Base-by-base conservation (phyloP, 2,888 invertebrate species). In the Drosophila affinis region DNA sequence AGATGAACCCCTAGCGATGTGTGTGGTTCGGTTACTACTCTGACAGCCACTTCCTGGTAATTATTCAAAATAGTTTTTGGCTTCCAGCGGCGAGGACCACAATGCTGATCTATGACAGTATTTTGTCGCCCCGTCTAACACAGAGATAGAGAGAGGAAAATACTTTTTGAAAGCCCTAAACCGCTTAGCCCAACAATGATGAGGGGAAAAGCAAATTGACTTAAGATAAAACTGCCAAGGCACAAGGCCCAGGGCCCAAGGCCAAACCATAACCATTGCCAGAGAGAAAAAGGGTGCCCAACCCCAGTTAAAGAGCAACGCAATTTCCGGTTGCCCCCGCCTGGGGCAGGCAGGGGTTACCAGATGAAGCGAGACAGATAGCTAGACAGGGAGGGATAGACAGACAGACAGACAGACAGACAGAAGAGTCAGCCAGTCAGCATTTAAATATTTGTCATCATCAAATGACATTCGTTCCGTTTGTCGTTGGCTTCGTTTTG, bases 121-220 rank as follows among this genome's bases (percentile, higher is more conserved):
- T 29, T 4, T 21, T 46, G 62, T 52, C 10, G 32, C 14, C 14
- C 39, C 39, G 14, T 39, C 14, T 5, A 5, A 34, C 12, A 34
- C 3, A 34, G 34, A 39, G 34, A 14, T 14, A 39, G 34, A 39
- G 5, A 39, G 49, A 46, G 51, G 18, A 56, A 64, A 56, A 54
- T 57, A 69, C 39, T 53, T 61, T 71, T 60, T 39, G 34, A 65
- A 67, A 52, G 67, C 63, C 52, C 61, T 78, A 75, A 80, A 75
- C 49, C 70, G 83, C 73, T 81, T 72, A 67, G 61, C 14, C 65
- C 32, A n/a, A 12, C 57, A 69, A 56, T 59, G 81, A 72, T 58
- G 78, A 78, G 68, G 69, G 81, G 52, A 78, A 76, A 34, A 45
- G 51, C 64, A 78, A 88, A 83, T 83, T 88, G 86, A 88, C 88